Evolutionary conservation across 2,888 invertebrate species (phyloP).

Genomic region (Cephus sareptanus): DNA sequence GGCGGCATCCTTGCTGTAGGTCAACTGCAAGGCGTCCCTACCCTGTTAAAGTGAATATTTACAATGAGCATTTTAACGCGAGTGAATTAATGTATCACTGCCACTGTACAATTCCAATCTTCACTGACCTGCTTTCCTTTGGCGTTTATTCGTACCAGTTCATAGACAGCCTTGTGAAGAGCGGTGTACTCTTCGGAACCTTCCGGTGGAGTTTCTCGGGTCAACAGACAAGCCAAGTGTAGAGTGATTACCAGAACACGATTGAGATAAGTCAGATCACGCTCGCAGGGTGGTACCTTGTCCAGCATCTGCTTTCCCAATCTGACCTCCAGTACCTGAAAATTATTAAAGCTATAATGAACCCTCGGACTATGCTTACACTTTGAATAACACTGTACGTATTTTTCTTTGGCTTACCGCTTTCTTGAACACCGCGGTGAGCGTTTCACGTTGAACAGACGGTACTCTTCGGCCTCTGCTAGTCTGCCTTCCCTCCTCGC

Average conservation of each 20-base stretch:
- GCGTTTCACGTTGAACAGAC: constrained; percentile 83
- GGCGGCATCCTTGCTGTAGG: constrained; percentile 83
- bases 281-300: constrained; percentile 73
- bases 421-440: constrained; percentile 84
- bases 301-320: constrained; percentile 73
- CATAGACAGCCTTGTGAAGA: constrained; percentile 80
- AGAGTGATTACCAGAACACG: constrained; percentile 87
- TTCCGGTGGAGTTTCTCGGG: constrained; percentile 70
- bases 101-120: not conserved
- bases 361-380: not conserved
- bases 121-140: constrained; percentile 65
- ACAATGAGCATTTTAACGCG: not conserved
- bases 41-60: constrained; percentile 66
- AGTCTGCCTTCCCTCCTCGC: constrained; percentile 81
- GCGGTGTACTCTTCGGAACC: constrained; percentile 68
- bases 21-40: constrained; percentile 82
- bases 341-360: not conserved
- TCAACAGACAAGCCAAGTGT: constrained; percentile 83
- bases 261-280: constrained; percentile 83
- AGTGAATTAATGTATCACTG: constrained; percentile 22
- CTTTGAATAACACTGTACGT: not conserved
- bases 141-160: constrained; percentile 79
- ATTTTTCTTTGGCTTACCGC: constrained; percentile 68
- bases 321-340: constrained; percentile 76
- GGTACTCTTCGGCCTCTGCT: constrained; percentile 80